A percentile compares a stretch with the other conserved stretches of the same genome.
These are phyloP conservation scores for Epinotia brunnichana DNA, from an alignment of 2,888 invertebrate species.

Conservation along the genomic window DNA sequence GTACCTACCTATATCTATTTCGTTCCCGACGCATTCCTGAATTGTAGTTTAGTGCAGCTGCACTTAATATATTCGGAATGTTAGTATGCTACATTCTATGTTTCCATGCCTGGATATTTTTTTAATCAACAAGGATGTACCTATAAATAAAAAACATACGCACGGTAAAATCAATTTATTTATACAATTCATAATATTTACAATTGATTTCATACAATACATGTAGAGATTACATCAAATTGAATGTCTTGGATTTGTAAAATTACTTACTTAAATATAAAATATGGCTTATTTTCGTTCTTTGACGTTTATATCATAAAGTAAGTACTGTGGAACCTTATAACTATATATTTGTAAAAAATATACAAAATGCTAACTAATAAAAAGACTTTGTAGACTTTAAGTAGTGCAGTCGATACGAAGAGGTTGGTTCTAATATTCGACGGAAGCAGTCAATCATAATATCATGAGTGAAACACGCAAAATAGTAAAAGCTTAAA, in stretches of 20 bases:
- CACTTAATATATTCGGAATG: background rate
- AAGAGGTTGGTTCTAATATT: background rate
- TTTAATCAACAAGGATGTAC: background rate
- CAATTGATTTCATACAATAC: constrained; percentile 38
- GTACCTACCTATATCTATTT: too few species aligned
- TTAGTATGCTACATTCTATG: too few species aligned
- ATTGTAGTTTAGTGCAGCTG: background rate
- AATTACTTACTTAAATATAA: constrained; percentile 44
- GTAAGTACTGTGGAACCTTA: constrained; percentile 43
- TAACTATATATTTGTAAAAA: constrained; percentile 41
- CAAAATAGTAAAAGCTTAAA: background rate
- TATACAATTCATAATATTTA: constrained; percentile 44
- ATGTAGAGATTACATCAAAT: constrained; percentile 42
- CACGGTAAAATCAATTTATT: constrained; percentile 43
- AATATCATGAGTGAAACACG: constrained; percentile 4
- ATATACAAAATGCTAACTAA: constrained; percentile 41
- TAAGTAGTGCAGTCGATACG: constrained; percentile 8
- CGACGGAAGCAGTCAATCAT: constrained; percentile 10
- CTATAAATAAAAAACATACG: constrained; percentile 8
- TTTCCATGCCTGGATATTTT: background rate
- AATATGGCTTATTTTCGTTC: constrained; percentile 45
- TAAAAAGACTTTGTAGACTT: constrained; percentile 19
- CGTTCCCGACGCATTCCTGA: too few species aligned
- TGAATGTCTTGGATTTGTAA: constrained; percentile 44
- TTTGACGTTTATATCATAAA: constrained; percentile 42